phyloP scores from a whole-genome alignment of 2,797 vertebrate species.

The Gymnopithys bicolor region DNA sequence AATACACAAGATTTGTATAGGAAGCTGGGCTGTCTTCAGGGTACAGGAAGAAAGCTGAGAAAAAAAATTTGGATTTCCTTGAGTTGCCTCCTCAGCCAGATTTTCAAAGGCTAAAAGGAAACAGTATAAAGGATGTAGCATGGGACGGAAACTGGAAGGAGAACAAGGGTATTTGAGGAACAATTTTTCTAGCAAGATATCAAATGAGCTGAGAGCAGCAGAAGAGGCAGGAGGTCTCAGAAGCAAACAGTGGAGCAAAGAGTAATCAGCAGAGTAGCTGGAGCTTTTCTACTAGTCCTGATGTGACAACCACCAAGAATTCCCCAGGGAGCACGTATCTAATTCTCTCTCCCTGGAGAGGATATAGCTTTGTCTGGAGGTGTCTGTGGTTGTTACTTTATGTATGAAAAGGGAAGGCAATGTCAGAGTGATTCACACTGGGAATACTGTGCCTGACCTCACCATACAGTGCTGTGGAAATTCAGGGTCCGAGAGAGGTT shows the following conservation, averaged over 20 bases:
- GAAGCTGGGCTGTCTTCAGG: constrained; percentile 59
- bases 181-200: not conserved
- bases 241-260: not conserved
- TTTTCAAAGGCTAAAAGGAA: constrained; percentile 44
- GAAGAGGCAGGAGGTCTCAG: constrained; percentile 17
- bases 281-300: not conserved
- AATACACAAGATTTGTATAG: constrained; percentile 42
- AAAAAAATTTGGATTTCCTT: constrained; percentile 56
- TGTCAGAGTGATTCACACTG: not conserved
- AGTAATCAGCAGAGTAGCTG: not conserved
- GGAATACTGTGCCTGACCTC: not conserved
- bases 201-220: constrained; percentile 8
- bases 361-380: not conserved
- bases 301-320: not conserved
- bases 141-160: constrained; percentile 1
- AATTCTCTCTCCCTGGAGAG: not conserved
- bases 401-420: not conserved
- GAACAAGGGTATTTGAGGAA: constrained; percentile 7
- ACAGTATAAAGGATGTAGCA: constrained; percentile 10
- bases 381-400: not conserved
- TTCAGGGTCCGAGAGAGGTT: not conserved
- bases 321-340: constrained; percentile 8
- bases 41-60: constrained; percentile 52
- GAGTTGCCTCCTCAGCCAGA: constrained; percentile 24
- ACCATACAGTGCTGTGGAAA: not conserved